Base-by-base conservation (phyloP, 2,113 vertebrate species). In the Eurypyga helias region DNA sequence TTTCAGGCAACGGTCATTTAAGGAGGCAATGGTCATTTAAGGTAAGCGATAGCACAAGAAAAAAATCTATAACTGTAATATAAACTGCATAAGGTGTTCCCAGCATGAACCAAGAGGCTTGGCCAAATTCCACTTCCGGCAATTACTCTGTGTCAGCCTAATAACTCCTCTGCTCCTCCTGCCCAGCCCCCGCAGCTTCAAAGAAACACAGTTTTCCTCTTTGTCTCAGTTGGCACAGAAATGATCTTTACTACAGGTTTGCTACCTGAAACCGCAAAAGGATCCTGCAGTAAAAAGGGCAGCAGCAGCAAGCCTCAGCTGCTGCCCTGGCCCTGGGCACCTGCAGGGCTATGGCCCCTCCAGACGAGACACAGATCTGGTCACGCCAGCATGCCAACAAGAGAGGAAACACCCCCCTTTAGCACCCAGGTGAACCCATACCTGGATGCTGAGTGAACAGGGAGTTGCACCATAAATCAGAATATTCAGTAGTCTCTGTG, bases 61-160 rank as follows among this genome's bases (percentile, higher is more conserved):
- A 72, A 94, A 85, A 78, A 85, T 87, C 96, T 93, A 72, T 96
- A 96, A 87, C 84, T 76, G 81, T 64, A 96, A 94, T 28, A 96
- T 83, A 86, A 95, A 94, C 83, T 94, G 83, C 92, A 96, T 95
- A 93, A 96, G 84, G 92, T 91, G 49, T 48, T 96, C 96, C 84
- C 89, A 93, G 96, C 13, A 2, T 79, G 91, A 96, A 89, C 52
- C 70, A 87, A 17, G 9, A 87, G 65, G 34, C 58, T 88, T 65
- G 75, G 96, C 95, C 93, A 94, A 93, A 93, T 70, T 96, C 95
- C 0, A 43, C 92, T 97, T 96, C 93, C 71, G 62, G 92, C 92
- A 91, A 94, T 96, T 96, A 96, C 82, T 96, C 84, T 85, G 65
- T 93, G 78, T 95, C 91, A 94, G 90, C 49, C 93, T 96, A 85